Evolutionary conservation across 2,113 vertebrate genomes (phyloP).

Genomic region (Vicugna pacos): DNA sequence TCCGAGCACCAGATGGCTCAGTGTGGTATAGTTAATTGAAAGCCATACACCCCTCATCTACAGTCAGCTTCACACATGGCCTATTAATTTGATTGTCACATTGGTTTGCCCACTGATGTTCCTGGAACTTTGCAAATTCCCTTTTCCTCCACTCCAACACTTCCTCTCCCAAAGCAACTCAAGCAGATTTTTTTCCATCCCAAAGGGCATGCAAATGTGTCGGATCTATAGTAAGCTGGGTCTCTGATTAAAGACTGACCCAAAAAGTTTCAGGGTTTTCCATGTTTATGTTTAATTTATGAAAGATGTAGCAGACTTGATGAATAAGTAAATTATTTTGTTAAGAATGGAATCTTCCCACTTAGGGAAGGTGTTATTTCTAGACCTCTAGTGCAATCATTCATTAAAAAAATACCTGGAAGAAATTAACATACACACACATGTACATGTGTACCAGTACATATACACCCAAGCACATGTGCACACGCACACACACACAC

Average conservation of each 20-base stretch:
- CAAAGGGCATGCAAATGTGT: neutral
- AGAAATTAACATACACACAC: neutral
- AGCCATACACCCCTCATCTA: neutral
- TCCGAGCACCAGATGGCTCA: neutral
- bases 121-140: neutral
- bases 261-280: neutral
- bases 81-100: neutral
- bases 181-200: neutral
- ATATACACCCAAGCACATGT: fast-evolving
- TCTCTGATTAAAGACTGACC: neutral
- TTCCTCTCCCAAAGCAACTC: neutral
- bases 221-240: neutral
- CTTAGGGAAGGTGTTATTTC: neutral
- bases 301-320: neutral
- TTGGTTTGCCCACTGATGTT: neutral
- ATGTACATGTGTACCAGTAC: neutral
- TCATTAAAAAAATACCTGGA: neutral
- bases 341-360: neutral
- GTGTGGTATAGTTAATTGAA: conserved; percentile 46
- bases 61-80: neutral
- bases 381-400: neutral
- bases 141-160: neutral
- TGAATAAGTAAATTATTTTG: conserved; percentile 6
- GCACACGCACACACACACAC: neutral
- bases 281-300: neutral